Evolutionary conservation across 2,113 vertebrate species (phyloP), one percentile per base, ranked within the genome.

Genomic region (Puntigrus tetrazona): DNA sequence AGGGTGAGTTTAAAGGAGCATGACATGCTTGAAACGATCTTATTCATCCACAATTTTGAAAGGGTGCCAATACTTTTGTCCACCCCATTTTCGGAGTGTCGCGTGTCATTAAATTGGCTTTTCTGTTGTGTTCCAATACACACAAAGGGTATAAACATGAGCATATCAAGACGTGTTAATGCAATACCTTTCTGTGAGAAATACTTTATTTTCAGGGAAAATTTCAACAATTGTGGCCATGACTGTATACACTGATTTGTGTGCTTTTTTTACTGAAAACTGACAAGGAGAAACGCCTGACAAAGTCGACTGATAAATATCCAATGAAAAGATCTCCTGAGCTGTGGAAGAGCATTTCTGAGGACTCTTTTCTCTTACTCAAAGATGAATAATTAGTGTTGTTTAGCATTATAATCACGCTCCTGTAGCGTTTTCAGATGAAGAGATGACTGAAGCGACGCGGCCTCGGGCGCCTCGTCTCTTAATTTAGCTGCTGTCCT

Each of bases 401-500:
- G 45, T 31, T 75, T 47, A 18, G 73, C 45, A 75, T 75, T 29
- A 27, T 27, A 72, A 41, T 41, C n/a, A 41, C 16, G 18, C 59
- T 84, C 76, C 43, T 31, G 43, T 10, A 57, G 55, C n/a, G 38
- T 43, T 63, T 70, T 84, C 36, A 14, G 69, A 74, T 52, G 14
- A 29, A 77, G 14, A 14, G 69, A 74, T 63, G 9, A n/a, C 4
- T 81, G 47, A 65, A 61, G 82, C 84, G 78, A 73, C 69, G 52
- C 29, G 36, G 83, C 78, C 73, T 59, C 69, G 52, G 78, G 72
- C 29, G 16, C 16, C 72, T 82, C 63, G 82, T 85, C 83, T 77
- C 50, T 82, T 77, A 77, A 81, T 87, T 87, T 73, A 82, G 59
- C 76, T 72, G 47, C 78, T 72, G 78, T 43, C 73, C 83, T 61